Base-by-base conservation (phyloP, 2,113 vertebrate genomes). In the Silurus meridionalis region DNA sequence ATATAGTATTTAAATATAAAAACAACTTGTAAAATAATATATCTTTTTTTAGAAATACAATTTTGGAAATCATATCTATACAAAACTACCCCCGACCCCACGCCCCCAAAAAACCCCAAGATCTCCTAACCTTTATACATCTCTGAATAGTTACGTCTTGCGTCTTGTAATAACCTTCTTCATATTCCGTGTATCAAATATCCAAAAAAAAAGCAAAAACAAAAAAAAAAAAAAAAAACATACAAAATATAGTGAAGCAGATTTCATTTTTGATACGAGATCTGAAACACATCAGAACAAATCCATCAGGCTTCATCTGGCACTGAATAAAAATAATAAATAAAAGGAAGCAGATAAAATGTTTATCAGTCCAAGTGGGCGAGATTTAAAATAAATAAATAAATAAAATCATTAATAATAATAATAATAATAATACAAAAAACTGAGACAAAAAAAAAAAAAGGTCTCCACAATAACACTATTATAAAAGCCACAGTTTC, bases 261-360 rank as follows among this genome's bases (percentile, higher is more conserved):
- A 15, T 71, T 71, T 46, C n/a, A 4, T 53, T 19, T 37, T 79
- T 79, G 15, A 53, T 17, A 7, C 77, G 8, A 78, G n/a, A 78
- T 25, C n/a, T 79, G 77, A 55, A 79, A 79, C 25, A 28, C 53
- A 28, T 57, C 8, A 77, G 50, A 14, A 78, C 75, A 78, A 78
- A 78, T 78, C n/a, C 53, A 79, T 58, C 77, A 37, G n/a, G 77
- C 77, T 58, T 55, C 77, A 19, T 79, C 77, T 79, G 77, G 57
- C 77, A 79, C 77, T 19, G 14, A 17, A 58, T 77, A 58, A 15
- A 57, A 37, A 37, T 37, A 37, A n/a, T 66, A 72, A 72, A 72
- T 8, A 50, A n/a, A 14, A 28, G 2, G 7, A 8, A 67, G 50
- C 19, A 10, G 71, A n/a, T 37, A 9, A 37, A 60, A 37, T 52